A percentile compares a stretch with the other conserved stretches of the same genome.
These are phyloP conservation scores for Macquaria australasica DNA, from an alignment of 2,113 vertebrate species.

Conservation along the genomic window DNA sequence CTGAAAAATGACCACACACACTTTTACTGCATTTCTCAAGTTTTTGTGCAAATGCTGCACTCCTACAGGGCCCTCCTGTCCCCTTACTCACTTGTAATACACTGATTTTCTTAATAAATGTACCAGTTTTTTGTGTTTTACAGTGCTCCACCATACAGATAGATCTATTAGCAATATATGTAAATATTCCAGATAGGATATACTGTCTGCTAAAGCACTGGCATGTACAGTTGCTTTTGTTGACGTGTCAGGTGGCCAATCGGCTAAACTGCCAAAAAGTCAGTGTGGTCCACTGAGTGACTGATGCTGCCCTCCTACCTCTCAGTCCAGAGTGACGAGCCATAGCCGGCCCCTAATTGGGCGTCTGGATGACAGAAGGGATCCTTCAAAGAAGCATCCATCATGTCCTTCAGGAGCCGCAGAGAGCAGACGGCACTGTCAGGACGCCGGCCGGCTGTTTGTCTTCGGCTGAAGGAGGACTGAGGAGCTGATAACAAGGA, in stretches of 20 bases:
- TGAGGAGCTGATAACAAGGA: constrained; percentile 9
- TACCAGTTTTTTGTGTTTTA: neutral
- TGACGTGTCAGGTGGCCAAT: constrained; percentile 46
- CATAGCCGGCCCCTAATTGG: constrained; percentile 62
- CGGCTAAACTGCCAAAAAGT: constrained; percentile 42
- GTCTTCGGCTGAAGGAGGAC: constrained; percentile 22
- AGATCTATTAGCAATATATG: neutral
- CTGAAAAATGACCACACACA: constrained; percentile 9
- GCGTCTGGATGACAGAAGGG: constrained; percentile 70
- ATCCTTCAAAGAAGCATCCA: constrained; percentile 54
- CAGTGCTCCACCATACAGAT: neutral
- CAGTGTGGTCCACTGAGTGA: constrained; percentile 58
- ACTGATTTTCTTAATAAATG: neutral
- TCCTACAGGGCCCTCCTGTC: neutral
- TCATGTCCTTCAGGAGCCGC: constrained; percentile 53
- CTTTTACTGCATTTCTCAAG: neutral
- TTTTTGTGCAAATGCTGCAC: neutral
- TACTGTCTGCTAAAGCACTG: neutral
- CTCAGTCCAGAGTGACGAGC: constrained; percentile 46
- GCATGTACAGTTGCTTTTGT: constrained; percentile 6
- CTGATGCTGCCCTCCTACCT: constrained; percentile 60
- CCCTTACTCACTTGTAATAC: neutral
- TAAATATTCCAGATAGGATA: neutral
- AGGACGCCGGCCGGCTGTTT: constrained; percentile 29
- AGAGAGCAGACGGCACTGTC: constrained; percentile 39